Percentiles rank a stretch among this genome's conserved stretches.
Conservation (phyloP, 2,797 vertebrate genomes). For the Erpetoichthys calabaricus region DNA sequence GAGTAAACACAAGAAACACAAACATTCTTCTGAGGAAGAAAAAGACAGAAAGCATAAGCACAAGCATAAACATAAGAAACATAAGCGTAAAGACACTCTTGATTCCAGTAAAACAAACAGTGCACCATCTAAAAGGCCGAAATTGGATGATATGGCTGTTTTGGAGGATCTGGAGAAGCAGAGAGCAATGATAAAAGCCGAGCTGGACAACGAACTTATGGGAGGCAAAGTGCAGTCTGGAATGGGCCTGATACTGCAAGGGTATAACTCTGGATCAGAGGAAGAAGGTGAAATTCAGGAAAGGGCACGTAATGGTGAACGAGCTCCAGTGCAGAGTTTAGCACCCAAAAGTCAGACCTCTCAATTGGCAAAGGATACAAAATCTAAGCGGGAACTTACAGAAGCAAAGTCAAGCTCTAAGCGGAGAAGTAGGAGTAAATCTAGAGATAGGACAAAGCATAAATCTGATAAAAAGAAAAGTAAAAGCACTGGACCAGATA, state of each 20-base stretch:
- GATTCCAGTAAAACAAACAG: conserved; percentile 38
- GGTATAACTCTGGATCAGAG: conserved; percentile 93
- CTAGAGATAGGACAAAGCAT: conserved; percentile 66
- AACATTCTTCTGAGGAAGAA: conserved; percentile 83
- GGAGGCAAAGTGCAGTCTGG: conserved; percentile 77
- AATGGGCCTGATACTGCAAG: conserved; percentile 94
- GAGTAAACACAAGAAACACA: conserved; percentile 97
- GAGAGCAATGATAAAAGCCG: conserved; percentile 93
- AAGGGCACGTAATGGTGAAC: conserved; percentile 73
- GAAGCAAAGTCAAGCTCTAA: conserved; percentile 71
- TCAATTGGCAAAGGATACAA: conserved; percentile 26
- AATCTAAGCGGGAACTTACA: conserved; percentile 67
- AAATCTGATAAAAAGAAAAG: conserved; percentile 71
- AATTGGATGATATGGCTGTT: conserved; percentile 80
- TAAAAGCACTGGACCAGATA: conserved; percentile 51
- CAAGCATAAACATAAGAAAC: conserved; percentile 94
- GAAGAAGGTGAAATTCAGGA: conserved; percentile 80
- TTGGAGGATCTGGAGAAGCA: conserved; percentile 96
- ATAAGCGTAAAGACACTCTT: conserved; percentile 74
- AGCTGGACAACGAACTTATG: conserved; percentile 95
- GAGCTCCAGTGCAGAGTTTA: conserved; percentile 33
- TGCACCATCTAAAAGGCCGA: conserved; percentile 65
- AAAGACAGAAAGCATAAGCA: conserved; percentile 91
- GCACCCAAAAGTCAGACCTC: conserved; percentile 17
- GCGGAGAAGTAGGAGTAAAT: conserved; percentile 73